Evolutionary conservation across 2,888 invertebrate species (phyloP), one percentile per base, ranked within the genome.

Genomic region (Drosophila acutilabella): DNA sequence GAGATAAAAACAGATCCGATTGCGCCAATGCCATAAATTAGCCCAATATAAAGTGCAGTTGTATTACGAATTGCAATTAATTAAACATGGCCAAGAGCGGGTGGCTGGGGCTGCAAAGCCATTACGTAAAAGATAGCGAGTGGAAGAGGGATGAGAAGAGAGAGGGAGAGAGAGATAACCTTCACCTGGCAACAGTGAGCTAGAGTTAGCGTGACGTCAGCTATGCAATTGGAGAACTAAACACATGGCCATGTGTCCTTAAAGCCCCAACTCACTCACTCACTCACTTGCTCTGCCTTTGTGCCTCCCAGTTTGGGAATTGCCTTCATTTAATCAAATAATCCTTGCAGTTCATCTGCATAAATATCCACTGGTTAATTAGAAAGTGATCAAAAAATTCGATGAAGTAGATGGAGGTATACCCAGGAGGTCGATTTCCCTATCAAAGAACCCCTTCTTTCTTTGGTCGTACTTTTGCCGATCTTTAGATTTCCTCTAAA

Each of bases 51-150:
- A 51, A 72, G 77, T 75, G 73, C 73, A 68, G 54, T 76, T 40
- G 57, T 72, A 72, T 64, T 64, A 40, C 56, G 61, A 73, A 75
- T 75, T 72, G 75, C 69, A 75, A 76, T 76, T 75, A 69, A 75
- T 75, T 75, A 72, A 72, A 60, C 64, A 72, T 74, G 59, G 41
- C 20, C 7, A 11, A 11, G 40, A n/a, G 16, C 38, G 20, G 13
- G 26, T 16, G 44, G 8, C 30, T 30, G 8, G 30, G 2, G 30
- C 7, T 30, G 30, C 30, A 30, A 30, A 30, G 8, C 30, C 8
- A 30, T 23, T 38, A 48, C 30, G 16, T 18, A 18, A 6, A 13
- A 16, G 11, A 20, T 6, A 16, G 48, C 41, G 41, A 53, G 26
- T 1, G 7, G 0, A 5, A 40, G 40, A 16, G 14, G 4, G 45